Conservation (phyloP, 2,888 invertebrate species). For the Hypena proboscidalis region DNA sequence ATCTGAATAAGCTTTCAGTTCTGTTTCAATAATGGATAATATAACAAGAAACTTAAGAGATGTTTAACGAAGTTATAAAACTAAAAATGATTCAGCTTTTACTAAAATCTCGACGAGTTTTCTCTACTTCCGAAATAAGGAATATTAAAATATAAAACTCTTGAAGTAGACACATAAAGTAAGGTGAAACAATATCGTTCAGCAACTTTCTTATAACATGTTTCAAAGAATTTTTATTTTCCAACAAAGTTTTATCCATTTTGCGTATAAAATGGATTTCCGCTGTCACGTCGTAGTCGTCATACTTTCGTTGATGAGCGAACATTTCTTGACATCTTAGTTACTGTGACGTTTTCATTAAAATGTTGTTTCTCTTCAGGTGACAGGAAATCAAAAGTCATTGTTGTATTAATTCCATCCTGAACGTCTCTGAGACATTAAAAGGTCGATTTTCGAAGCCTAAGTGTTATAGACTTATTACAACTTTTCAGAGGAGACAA, state of each 20-base stretch:
- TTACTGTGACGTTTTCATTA: conserved; percentile 69
- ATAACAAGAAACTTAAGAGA: no score
- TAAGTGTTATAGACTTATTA: conserved; percentile 47
- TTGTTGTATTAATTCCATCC: conserved; percentile 60
- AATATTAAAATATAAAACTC: conserved; percentile 7
- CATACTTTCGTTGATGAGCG: conserved; percentile 60
- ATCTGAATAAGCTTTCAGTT: no score
- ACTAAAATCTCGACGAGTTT: no score
- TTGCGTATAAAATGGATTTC: conserved; percentile 60
- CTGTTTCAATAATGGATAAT: no score
- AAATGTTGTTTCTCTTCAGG: conserved; percentile 60
- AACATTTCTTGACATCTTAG: conserved; percentile 48
- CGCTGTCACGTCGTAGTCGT: conserved; percentile 53
- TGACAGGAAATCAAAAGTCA: conserved; percentile 62
- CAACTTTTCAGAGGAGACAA: conserved; percentile 39
- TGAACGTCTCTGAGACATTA: conserved; percentile 41
- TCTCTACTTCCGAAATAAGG: no score
- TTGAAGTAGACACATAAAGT: conserved; percentile 14
- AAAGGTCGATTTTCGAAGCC: conserved; percentile 46
- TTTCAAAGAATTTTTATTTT: conserved; percentile 45
- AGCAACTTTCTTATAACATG: conserved; percentile 42
- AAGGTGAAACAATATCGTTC: conserved; percentile 32
- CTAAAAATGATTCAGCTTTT: no score
- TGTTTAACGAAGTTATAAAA: no score
- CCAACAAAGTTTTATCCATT: conserved; percentile 52